These are phyloP conservation scores for Oostethus manadensis DNA, from an alignment of 2,113 vertebrate species.

Conservation along the genomic window DNA sequence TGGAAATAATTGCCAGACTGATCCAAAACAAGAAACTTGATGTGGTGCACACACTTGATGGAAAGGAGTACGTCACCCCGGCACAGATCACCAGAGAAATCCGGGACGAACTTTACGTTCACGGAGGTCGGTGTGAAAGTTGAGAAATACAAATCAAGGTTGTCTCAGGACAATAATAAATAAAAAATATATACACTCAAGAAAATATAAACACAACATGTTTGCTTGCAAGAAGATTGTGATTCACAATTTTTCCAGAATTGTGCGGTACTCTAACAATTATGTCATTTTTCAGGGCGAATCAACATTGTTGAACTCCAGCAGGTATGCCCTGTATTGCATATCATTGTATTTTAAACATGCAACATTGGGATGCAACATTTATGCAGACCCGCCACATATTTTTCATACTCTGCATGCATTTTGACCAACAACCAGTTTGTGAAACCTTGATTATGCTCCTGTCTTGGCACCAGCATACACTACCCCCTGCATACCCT, in stretches of 20 bases:
- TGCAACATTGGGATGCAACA: too few species aligned
- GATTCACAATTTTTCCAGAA: not conserved
- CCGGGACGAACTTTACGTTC: constrained; percentile 85
- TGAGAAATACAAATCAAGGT: too few species aligned
- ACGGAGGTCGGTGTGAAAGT: constrained; percentile 75
- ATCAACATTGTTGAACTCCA: constrained; percentile 95
- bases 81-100: constrained; percentile 88
- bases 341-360: too few species aligned
- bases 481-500: too few species aligned
- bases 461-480: too few species aligned
- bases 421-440: too few species aligned
- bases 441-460: too few species aligned
- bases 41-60: constrained; percentile 93
- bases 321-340: constrained; percentile 73
- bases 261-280: not conserved
- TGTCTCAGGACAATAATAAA: not conserved
- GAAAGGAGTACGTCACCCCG: constrained; percentile 93
- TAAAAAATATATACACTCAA: not conserved
- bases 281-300: constrained; percentile 74
- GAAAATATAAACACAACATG: not conserved
- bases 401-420: too few species aligned
- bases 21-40: constrained; percentile 90
- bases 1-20: constrained; percentile 89
- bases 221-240: too few species aligned
- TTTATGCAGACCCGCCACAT: too few species aligned